Evolutionary conservation across 1,140 invertebrate genomes (phyloP).

Genomic region (Pseudomyrmex cubaensis): DNA sequence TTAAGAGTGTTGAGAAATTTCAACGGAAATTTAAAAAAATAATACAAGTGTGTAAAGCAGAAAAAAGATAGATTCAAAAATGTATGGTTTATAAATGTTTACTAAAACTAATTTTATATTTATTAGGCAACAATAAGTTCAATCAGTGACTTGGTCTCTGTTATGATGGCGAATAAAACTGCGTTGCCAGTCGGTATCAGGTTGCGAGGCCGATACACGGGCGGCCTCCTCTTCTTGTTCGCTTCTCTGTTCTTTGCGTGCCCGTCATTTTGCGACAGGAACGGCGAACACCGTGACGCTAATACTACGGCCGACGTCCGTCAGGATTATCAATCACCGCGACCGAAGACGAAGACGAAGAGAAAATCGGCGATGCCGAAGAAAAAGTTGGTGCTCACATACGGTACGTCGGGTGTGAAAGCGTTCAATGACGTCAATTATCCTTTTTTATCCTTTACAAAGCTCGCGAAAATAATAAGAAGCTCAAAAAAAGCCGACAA

Average conservation of each 20-base stretch:
- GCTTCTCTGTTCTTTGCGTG: slow-evolving; percentile 45
- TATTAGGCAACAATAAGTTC: slow-evolving; percentile 1
- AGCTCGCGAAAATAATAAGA: slow-evolving; percentile 5
- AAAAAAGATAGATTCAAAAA: too few species aligned
- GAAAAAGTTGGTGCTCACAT: slow-evolving; percentile 40
- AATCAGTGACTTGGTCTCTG: slow-evolving; percentile 13
- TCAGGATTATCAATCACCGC: slow-evolving; percentile 78
- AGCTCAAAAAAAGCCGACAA: neutral
- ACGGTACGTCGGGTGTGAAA: slow-evolving; percentile 31
- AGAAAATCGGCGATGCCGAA: slow-evolving; percentile 22
- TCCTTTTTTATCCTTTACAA: slow-evolving; percentile 1
- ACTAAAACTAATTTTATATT: slow-evolving; percentile 19
- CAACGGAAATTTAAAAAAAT: neutral
- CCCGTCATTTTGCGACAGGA: slow-evolving; percentile 70
- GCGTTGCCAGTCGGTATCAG: slow-evolving; percentile 67
- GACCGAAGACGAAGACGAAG: slow-evolving; percentile 62
- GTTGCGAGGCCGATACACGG: slow-evolving; percentile 71
- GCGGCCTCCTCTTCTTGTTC: slow-evolving; percentile 59
- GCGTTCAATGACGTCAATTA: slow-evolving; percentile 52
- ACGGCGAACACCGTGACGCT: slow-evolving; percentile 74
- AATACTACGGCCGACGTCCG: slow-evolving; percentile 80
- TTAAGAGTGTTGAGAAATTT: slow-evolving; percentile 8
- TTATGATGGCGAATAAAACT: slow-evolving; percentile 63
- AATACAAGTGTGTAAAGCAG: neutral
- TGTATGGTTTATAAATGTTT: slow-evolving; percentile 1